Conservation (phyloP, 35 echinoderm and acorn worm genomes). For the Diadema setosum region DNA sequence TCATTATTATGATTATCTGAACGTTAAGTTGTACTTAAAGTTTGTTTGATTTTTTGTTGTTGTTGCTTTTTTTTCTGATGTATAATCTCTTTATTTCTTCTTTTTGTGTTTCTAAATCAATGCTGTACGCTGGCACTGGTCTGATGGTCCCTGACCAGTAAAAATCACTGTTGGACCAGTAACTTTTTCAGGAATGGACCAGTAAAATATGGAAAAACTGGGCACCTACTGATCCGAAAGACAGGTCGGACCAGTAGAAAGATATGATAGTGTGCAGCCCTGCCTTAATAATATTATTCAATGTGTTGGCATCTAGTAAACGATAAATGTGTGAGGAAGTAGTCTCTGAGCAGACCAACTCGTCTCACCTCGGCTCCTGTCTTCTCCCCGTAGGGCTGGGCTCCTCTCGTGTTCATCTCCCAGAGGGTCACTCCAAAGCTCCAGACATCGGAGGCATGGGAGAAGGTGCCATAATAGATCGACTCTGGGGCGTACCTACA, state of each 20-base stretch:
- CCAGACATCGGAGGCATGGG: conserved; percentile 96
- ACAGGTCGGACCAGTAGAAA: neutral
- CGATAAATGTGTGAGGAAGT: too few relatives aligned
- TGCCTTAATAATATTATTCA: neutral
- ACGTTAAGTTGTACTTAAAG: neutral
- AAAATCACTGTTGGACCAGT: too few relatives aligned
- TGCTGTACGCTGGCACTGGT: too few relatives aligned
- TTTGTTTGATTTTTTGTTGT: too few relatives aligned
- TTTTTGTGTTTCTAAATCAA: neutral
- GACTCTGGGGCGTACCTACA: conserved; percentile 95
- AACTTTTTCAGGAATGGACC: too few relatives aligned
- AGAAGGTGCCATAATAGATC: conserved; percentile 97
- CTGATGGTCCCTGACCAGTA: too few relatives aligned
- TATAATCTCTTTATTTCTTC: neutral
- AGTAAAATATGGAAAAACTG: too few relatives aligned
- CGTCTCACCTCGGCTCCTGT: conserved; percentile 94
- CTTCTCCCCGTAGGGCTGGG: conserved; percentile 95
- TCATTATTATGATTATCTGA: too few relatives aligned
- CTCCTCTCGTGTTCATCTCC: conserved; percentile 90
- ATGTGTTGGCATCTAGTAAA: too few relatives aligned
- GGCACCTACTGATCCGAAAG: too few relatives aligned
- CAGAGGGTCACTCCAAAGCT: conserved; percentile 95
- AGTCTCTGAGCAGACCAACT: neutral
- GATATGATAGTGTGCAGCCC: neutral
- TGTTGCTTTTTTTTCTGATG: too few relatives aligned